Conservation (phyloP, 2,888 invertebrate genomes). For the Bhutanitis thaidina region DNA sequence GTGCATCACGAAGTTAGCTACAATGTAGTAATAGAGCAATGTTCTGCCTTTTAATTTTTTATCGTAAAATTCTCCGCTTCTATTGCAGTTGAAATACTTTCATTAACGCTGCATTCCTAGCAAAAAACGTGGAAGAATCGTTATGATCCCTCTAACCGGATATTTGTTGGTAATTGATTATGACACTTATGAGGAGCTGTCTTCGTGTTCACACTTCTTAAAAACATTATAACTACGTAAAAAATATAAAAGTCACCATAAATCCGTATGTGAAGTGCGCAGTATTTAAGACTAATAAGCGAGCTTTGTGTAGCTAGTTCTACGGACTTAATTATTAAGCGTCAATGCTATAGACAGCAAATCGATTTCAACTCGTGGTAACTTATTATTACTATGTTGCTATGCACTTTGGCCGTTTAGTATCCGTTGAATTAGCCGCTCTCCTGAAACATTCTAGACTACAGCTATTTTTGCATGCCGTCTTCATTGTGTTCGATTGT, state of each 20-base stretch:
- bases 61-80: conserved; percentile 6
- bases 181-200: conserved; percentile 15
- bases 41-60: conserved; percentile 13
- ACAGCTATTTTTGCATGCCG: no score
- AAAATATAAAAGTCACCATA: not conserved
- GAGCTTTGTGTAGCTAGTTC: not conserved
- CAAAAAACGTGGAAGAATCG: conserved; percentile 11
- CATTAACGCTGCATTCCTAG: conserved; percentile 15
- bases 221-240: not conserved
- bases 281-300: conserved; percentile 15
- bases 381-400: conserved; percentile 4
- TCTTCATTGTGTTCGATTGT: no score
- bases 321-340: conserved; percentile 43
- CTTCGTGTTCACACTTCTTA: conserved; percentile 5
- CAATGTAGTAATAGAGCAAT: conserved; percentile 15
- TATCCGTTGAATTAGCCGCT: not conserved
- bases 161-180: conserved; percentile 12
- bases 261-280: not conserved
- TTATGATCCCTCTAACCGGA: conserved; percentile 11
- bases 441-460: no score
- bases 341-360: conserved; percentile 53
- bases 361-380: conserved; percentile 24
- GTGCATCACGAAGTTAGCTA: not conserved
- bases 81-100: conserved; percentile 11
- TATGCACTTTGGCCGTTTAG: conserved; percentile 6